Percentiles rank a stretch among this genome's conserved stretches.
Evolutionary conservation across 2,888 invertebrate genomes (phyloP).

Genomic region (Trachelus iudaicus): DNA sequence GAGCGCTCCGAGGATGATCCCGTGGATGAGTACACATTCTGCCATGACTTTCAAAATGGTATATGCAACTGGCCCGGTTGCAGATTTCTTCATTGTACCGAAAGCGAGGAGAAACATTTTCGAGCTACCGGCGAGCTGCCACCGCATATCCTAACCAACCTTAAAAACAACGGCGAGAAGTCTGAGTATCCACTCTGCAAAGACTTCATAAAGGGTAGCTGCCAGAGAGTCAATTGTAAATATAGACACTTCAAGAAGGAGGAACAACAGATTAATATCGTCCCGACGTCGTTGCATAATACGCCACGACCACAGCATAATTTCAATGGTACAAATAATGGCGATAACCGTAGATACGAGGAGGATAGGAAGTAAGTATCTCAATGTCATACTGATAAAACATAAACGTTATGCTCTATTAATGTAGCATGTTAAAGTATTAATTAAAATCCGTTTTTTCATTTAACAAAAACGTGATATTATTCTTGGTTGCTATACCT

Average conservation of each 20-base stretch:
- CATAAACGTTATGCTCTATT: not conserved
- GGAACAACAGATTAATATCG: slow-evolving; percentile 50
- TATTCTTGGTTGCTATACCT: not conserved
- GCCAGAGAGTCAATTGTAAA: slow-evolving; percentile 62
- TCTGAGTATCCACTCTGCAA: slow-evolving; percentile 67
- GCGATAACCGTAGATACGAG: slow-evolving; percentile 53
- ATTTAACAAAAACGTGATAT: not conserved
- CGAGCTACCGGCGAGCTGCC: slow-evolving; percentile 79
- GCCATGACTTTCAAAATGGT: slow-evolving; percentile 79
- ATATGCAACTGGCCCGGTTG: slow-evolving; percentile 80
- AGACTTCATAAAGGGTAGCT: slow-evolving; percentile 68
- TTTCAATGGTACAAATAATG: slow-evolving; percentile 43
- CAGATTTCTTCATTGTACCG: slow-evolving; percentile 81
- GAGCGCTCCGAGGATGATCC: slow-evolving; percentile 63
- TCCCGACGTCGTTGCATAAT: slow-evolving; percentile 45
- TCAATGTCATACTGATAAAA: not conserved
- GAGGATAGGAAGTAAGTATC: slow-evolving; percentile 55
- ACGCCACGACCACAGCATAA: slow-evolving; percentile 50
- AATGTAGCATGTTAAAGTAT: slow-evolving; percentile 7
- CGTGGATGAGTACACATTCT: slow-evolving; percentile 67
- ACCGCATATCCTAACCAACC: slow-evolving; percentile 63
- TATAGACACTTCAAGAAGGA: slow-evolving; percentile 55
- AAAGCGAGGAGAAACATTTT: slow-evolving; percentile 82
- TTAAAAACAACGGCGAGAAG: slow-evolving; percentile 57
- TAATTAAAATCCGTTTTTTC: not conserved